Conservation (phyloP, 2,113 vertebrate genomes). For the Anarhynchus alexandrinus region DNA sequence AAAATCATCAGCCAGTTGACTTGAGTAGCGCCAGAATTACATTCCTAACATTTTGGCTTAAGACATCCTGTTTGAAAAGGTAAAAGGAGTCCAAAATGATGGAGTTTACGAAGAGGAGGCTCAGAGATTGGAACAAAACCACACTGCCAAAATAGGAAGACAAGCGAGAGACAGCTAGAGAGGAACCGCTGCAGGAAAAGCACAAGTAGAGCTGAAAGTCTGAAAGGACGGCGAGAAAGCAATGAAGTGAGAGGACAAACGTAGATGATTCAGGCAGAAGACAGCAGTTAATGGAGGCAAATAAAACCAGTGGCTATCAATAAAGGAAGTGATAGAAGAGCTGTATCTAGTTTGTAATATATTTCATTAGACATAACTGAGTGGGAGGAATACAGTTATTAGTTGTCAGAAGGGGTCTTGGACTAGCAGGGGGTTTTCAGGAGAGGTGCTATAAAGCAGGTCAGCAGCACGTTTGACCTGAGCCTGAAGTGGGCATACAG, state of each 20-base stretch:
- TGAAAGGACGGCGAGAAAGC: not conserved
- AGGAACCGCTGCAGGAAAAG: not conserved
- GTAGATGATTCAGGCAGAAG: not conserved
- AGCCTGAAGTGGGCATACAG: not conserved
- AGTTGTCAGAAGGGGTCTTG: not conserved
- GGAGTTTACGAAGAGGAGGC: not conserved
- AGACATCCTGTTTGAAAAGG: constrained; percentile 4
- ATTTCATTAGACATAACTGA: not conserved
- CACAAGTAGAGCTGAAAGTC: not conserved
- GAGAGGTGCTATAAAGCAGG: not conserved
- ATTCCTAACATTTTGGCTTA: constrained; percentile 13
- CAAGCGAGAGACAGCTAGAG: not conserved
- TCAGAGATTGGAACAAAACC: not conserved
- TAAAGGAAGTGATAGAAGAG: not conserved
- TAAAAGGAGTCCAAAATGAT: constrained; percentile 1
- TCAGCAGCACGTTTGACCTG: not conserved
- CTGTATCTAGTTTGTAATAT: not conserved
- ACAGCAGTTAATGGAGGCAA: not conserved
- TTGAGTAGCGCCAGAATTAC: not conserved
- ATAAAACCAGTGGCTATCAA: not conserved
- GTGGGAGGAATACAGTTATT: not conserved
- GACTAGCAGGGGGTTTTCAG: not conserved
- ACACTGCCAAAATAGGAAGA: not conserved
- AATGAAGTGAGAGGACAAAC: not conserved
- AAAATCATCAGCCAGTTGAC: not conserved